Percentiles rank a stretch among this genome's conserved stretches.
Evolutionary conservation across 2,113 vertebrate species (phyloP).

Genomic region (Arothron firmamentum): DNA sequence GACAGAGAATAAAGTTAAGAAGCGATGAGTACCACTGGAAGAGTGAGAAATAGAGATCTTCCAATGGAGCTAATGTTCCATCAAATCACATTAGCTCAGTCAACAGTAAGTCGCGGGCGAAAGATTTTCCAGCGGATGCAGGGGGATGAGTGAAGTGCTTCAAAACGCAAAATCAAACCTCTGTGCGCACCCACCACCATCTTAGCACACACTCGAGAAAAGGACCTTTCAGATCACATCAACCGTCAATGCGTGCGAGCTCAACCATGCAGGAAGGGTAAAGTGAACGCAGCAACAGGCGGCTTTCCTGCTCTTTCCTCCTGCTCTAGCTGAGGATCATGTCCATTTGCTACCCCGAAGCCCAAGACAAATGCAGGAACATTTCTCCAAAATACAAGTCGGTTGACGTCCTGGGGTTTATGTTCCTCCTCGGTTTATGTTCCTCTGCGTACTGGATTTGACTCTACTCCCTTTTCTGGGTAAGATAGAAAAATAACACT

Average conservation of each 20-base stretch:
- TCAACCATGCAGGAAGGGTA: conserved; percentile 5
- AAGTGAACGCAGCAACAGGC: conserved; percentile 2
- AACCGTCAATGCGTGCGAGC: conserved; percentile 33
- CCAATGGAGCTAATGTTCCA: conserved; percentile 40
- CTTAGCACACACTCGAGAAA: conserved; percentile 24
- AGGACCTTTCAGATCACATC: conserved; percentile 42
- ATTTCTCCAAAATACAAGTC: too few species aligned
- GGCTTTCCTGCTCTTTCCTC: neutral
- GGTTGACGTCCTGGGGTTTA: too few species aligned
- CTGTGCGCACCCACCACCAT: conserved; percentile 23
- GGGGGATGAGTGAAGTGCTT: conserved; percentile 2
- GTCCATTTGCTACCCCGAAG: neutral
- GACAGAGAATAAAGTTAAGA: conserved; percentile 11
- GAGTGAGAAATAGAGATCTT: conserved; percentile 28
- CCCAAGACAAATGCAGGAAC: neutral
- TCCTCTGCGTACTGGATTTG: too few species aligned
- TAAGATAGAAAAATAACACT: too few species aligned
- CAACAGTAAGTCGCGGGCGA: conserved; percentile 23
- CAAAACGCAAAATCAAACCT: conserved; percentile 14
- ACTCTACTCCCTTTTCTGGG: too few species aligned
- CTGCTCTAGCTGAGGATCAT: neutral
- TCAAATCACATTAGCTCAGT: conserved; percentile 54
- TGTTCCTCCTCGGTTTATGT: too few species aligned
- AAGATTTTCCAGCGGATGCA: conserved; percentile 30
- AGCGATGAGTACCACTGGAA: conserved; percentile 12